These are phyloP conservation scores for Microchrysa polita DNA, from an alignment of 2,888 invertebrate species.

Conservation along the genomic window DNA sequence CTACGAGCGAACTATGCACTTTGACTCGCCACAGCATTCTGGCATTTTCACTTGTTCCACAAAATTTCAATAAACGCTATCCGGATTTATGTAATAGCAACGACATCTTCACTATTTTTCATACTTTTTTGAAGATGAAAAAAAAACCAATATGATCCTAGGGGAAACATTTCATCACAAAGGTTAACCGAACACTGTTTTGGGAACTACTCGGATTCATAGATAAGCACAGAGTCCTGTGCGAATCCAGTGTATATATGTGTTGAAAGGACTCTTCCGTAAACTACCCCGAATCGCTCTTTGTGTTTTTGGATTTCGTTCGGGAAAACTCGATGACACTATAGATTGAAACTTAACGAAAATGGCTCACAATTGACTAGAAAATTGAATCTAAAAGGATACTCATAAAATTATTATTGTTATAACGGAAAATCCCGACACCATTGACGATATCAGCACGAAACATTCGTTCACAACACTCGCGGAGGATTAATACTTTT, in stretches of 20 bases:
- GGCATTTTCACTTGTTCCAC: too few relatives aligned
- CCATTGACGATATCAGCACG: background rate
- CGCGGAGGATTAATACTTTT: conserved; percentile 33
- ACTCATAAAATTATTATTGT: background rate
- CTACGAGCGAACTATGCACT: too few relatives aligned
- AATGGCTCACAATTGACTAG: too few relatives aligned
- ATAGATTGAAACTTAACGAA: too few relatives aligned
- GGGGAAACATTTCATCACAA: background rate
- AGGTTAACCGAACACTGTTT: conserved; percentile 17
- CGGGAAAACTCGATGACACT: background rate
- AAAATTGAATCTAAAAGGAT: too few relatives aligned
- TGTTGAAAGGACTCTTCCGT: background rate
- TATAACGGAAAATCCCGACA: background rate
- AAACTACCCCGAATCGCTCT: background rate
- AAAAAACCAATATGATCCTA: too few relatives aligned
- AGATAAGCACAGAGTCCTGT: background rate
- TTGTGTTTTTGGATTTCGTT: background rate
- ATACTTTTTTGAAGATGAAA: too few relatives aligned
- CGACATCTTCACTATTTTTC: too few relatives aligned
- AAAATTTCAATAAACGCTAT: too few relatives aligned
- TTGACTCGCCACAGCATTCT: too few relatives aligned
- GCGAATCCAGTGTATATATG: background rate
- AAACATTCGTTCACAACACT: conserved; percentile 24
- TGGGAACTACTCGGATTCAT: background rate
- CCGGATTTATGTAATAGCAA: too few relatives aligned